Conservation (phyloP, 1,140 invertebrate genomes). For the Papilio polyxenes region DNA sequence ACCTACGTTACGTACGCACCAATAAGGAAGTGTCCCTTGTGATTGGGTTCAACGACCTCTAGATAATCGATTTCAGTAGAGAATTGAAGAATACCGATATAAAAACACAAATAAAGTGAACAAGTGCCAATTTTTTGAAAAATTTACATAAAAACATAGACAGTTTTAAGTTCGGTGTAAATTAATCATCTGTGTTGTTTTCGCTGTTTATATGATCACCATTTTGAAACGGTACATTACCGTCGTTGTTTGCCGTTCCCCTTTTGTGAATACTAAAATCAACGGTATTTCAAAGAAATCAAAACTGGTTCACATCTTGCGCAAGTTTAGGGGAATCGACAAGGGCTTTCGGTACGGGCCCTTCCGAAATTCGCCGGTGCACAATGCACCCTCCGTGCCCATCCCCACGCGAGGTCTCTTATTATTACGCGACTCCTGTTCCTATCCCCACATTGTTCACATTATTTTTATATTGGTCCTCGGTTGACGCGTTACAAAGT, state of each 20-base stretch:
- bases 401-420: conserved; percentile 79
- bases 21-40: not conserved
- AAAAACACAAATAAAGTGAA: not conserved
- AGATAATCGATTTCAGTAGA: conserved; percentile 2
- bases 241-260: conserved; percentile 50
- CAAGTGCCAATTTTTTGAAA: not conserved
- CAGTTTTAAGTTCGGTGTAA: not conserved
- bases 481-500: conserved; percentile 67
- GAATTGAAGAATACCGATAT: not conserved
- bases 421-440: conserved; percentile 78
- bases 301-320: conserved; percentile 79
- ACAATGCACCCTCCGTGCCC: conserved; percentile 79
- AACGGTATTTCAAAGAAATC: conserved; percentile 70
- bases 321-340: conserved; percentile 78
- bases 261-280: conserved; percentile 56
- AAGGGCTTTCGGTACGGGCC: conserved; percentile 75
- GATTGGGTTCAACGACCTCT: conserved; percentile 15
- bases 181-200: not conserved
- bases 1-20: not conserved
- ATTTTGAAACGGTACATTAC: conserved; percentile 47
- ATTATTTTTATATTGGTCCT: conserved; percentile 77
- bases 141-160: not conserved
- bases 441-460: conserved; percentile 79
- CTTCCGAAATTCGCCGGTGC: conserved; percentile 79
- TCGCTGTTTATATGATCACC: conserved; percentile 20